phyloP scores from a whole-genome alignment of 2,797 vertebrate genomes.

The Pipistrellus pygmaeus region DNA sequence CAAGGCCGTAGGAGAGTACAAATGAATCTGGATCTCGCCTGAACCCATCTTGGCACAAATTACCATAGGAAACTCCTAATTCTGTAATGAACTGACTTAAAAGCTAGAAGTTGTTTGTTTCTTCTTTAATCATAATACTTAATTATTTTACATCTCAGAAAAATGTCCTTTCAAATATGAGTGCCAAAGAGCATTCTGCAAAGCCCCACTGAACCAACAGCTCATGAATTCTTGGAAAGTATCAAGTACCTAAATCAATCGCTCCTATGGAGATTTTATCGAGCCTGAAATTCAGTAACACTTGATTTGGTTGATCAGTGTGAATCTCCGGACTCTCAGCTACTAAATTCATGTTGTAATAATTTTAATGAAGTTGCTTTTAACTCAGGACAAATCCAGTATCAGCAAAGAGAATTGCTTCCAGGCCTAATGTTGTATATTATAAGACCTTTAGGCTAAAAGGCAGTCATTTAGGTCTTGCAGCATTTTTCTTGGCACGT shows the following conservation, averaged over 20 bases:
- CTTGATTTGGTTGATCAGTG: background rate
- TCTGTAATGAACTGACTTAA: background rate
- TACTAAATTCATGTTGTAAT: slow-evolving; percentile 20
- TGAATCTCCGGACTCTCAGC: background rate
- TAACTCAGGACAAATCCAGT: background rate
- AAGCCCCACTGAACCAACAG: background rate
- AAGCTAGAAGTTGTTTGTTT: slow-evolving; percentile 25
- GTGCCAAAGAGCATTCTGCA: slow-evolving; percentile 18
- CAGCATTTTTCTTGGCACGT: slow-evolving; percentile 34
- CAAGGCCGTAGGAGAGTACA: background rate
- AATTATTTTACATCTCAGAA: slow-evolving; percentile 38
- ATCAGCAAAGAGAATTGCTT: slow-evolving; percentile 36
- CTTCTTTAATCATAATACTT: slow-evolving; percentile 38
- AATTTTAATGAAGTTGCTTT: slow-evolving; percentile 55
- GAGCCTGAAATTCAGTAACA: background rate
- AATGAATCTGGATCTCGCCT: background rate
- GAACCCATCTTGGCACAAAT: background rate
- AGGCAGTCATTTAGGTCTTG: background rate
- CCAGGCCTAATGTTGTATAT: background rate
- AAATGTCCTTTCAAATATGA: slow-evolving; percentile 46
- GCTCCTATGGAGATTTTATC: background rate
- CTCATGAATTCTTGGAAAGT: slow-evolving; percentile 28
- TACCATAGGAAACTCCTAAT: background rate
- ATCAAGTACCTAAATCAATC: slow-evolving; percentile 34
- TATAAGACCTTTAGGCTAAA: slow-evolving; percentile 5